Evolutionary conservation across 2,888 invertebrate genomes (phyloP).

Genomic region (Mesorhabditis sp.): DNA sequence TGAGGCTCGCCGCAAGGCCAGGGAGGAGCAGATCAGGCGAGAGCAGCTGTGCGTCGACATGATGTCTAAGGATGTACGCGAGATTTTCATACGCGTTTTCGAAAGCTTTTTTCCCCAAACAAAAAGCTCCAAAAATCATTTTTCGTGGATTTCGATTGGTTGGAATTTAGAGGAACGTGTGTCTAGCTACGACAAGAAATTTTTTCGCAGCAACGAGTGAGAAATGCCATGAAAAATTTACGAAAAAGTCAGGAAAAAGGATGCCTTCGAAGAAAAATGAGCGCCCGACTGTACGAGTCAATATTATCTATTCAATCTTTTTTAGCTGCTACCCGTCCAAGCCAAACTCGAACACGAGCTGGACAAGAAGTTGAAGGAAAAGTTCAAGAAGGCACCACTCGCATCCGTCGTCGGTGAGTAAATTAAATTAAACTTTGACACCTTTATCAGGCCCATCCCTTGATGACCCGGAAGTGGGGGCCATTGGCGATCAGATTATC

Average conservation of each 20-base stretch:
- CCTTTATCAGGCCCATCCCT: conserved; percentile 14
- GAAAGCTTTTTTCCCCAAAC: too few species aligned
- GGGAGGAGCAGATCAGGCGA: conserved; percentile 36
- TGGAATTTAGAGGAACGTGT: too few species aligned
- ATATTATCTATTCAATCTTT: conserved; percentile 10
- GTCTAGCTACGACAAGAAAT: too few species aligned
- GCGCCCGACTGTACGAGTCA: background rate
- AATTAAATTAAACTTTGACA: conserved; percentile 5
- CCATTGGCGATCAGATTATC: conserved; percentile 21
- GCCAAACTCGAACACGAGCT: conserved; percentile 48
- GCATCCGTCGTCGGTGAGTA: conserved; percentile 35
- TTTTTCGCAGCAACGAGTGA: too few species aligned
- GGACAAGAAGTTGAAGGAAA: conserved; percentile 47
- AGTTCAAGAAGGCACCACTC: conserved; percentile 37
- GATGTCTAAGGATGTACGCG: conserved; percentile 20
- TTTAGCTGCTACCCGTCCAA: conserved; percentile 37
- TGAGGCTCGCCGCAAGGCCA: conserved; percentile 41
- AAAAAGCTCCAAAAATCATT: too few species aligned
- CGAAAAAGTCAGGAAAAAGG: background rate
- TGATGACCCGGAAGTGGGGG: conserved; percentile 16
- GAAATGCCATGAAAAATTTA: too few species aligned
- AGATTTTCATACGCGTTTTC: too few species aligned
- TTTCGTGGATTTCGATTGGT: too few species aligned
- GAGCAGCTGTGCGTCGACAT: conserved; percentile 39
- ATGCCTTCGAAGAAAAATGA: conserved; percentile 1